These are phyloP conservation scores for Zeuzera pyrina DNA, from an alignment of 2,888 invertebrate genomes.

Conservation along the genomic window DNA sequence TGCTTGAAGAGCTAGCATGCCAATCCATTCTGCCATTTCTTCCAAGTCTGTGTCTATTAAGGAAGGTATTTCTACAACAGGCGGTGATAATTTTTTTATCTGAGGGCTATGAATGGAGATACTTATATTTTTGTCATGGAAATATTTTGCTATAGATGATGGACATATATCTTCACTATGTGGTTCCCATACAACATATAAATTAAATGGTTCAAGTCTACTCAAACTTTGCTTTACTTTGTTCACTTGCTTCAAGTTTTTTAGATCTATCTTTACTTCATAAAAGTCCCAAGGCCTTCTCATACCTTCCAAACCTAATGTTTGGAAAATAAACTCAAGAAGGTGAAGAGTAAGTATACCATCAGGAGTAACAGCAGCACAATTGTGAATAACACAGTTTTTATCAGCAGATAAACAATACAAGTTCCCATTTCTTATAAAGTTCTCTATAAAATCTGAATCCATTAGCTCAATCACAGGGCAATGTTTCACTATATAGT, in stretches of 20 bases:
- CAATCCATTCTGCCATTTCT: slow-evolving; percentile 58
- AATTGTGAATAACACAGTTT: slow-evolving; percentile 49
- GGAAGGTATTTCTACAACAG: slow-evolving; percentile 38
- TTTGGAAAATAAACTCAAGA: slow-evolving; percentile 44
- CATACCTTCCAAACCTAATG: slow-evolving; percentile 51
- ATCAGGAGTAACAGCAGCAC: slow-evolving; percentile 48
- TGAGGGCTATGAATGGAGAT: slow-evolving; percentile 29
- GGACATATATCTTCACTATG: slow-evolving; percentile 43
- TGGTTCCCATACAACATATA: slow-evolving; percentile 47
- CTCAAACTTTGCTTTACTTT: slow-evolving; percentile 29
- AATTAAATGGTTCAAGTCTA: slow-evolving; percentile 41
- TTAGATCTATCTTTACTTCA: slow-evolving; percentile 44
- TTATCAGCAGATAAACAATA: slow-evolving; percentile 38
- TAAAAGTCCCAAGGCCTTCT: slow-evolving; percentile 43
- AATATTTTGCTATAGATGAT: slow-evolving; percentile 59
- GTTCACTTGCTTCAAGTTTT: slow-evolving; percentile 23
- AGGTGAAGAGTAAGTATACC: slow-evolving; percentile 45
- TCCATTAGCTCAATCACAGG: slow-evolving; percentile 42
- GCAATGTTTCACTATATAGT: slow-evolving; percentile 40
- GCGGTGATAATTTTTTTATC: slow-evolving; percentile 28
- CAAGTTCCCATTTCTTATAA: slow-evolving; percentile 44
- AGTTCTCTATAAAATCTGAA: slow-evolving; percentile 43
- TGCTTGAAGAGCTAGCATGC: slow-evolving; percentile 40
- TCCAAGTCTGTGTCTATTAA: slow-evolving; percentile 38
- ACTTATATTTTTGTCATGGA: slow-evolving; percentile 32